Base-by-base conservation (phyloP, 1,140 invertebrate genomes). In the Drosophila cardini region DNA sequence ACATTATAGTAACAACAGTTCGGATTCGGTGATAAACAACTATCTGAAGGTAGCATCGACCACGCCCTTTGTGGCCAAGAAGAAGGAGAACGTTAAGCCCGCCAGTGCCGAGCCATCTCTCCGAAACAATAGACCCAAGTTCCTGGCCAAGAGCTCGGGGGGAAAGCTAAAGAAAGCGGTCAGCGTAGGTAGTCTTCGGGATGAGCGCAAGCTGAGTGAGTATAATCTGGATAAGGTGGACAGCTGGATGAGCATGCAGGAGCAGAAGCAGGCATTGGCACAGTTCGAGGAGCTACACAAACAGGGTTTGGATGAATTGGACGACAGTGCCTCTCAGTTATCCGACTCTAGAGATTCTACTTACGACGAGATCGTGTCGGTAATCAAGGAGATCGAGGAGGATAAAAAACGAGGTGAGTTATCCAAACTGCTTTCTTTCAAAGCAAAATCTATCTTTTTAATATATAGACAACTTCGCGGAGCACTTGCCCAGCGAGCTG, bases 351-450 rank as follows among this genome's bases (percentile, higher is more conserved):
- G 90, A 26, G 85, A 84, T 16, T 92, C 91, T 0, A 92, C 90
- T 0, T 92, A 92, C 55, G 82, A 92, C 32, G 91, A 92, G 40
- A 92, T 92, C 11, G 91, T 91, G 2, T 91, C 90, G 0, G 87
- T 92, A 0, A 92, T 92, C n/a, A 92, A 92, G 38, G 91, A 92
- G 48, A 92, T 92, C 9, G 91, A 92, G 53, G 90, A 92, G 61
- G 90, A 92, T 38, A 91, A 91, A 18, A 92, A 91, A 42, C 76
- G 78, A 70, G 90, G 90, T 91, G 4, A 30, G 13, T 43, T n/a
- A n/a, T 2, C 4, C 5, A n/a, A 18, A 21, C 11, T 4, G 1
- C 5, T 21, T n/a, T 1, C 18, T 21, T 26, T 26, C 3, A 36
- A 5, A 40, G 13, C 1, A 2, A 32, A 2, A n/a, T 48, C 11